Percentiles rank a stretch among this genome's conserved stretches.
Evolutionary conservation across 1,140 invertebrate species (phyloP).

Genomic region (Tetramorium simillimum): DNA sequence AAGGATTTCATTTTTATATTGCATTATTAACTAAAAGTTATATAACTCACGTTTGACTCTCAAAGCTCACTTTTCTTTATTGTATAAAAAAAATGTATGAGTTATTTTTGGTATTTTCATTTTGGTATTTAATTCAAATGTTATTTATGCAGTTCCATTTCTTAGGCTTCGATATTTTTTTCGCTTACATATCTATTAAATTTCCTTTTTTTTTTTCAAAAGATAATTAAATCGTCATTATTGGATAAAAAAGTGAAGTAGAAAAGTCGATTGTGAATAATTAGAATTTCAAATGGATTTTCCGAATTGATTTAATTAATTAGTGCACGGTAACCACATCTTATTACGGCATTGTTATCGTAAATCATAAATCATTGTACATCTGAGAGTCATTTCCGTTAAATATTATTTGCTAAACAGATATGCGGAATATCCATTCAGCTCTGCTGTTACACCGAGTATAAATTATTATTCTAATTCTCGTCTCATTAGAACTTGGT

Average conservation of each 20-base stretch:
- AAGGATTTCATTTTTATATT: too few species aligned
- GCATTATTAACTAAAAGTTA: too few species aligned
- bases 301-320: not conserved
- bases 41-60: too few species aligned
- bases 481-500: slow-evolving; percentile 29
- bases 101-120: not conserved
- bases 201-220: not conserved
- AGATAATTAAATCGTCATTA: not conserved
- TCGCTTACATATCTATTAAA: not conserved
- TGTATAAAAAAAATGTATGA: not conserved
- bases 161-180: not conserved
- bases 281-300: not conserved
- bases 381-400: not conserved
- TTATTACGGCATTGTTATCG: not conserved
- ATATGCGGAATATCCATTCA: not conserved
- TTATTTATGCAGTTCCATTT: not conserved
- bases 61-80: not conserved
- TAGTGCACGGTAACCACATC: not conserved
- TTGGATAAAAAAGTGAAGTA: not conserved
- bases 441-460: slow-evolving; percentile 19
- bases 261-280: not conserved
- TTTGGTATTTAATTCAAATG: not conserved
- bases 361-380: not conserved
- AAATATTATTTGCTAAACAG: slow-evolving; percentile 5
- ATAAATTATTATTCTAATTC: slow-evolving; percentile 58